These are phyloP conservation scores for Parambassis ranga DNA, from an alignment of 2,797 vertebrate species.

Conservation along the genomic window DNA sequence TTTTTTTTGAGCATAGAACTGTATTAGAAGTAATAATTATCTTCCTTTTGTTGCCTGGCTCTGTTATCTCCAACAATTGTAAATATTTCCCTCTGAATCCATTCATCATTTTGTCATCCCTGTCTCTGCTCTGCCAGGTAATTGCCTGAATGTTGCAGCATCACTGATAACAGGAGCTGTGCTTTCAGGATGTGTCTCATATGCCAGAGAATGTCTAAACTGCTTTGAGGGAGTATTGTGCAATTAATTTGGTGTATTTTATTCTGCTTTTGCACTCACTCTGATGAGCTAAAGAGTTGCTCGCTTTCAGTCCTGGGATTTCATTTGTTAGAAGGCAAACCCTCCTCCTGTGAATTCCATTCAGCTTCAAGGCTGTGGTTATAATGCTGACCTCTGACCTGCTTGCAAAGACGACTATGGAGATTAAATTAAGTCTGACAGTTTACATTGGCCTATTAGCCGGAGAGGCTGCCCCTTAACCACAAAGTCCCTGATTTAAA, in stretches of 20 bases:
- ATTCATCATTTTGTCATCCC: background rate
- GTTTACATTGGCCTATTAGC: slow-evolving; percentile 37
- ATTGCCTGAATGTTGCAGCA: slow-evolving; percentile 50
- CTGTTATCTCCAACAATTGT: slow-evolving; percentile 10
- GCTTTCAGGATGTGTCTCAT: slow-evolving; percentile 10
- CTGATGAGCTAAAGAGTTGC: background rate
- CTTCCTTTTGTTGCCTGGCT: slow-evolving; percentile 3
- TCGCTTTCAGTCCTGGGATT: background rate
- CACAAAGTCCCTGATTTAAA: slow-evolving; percentile 17
- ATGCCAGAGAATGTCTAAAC: slow-evolving; percentile 6
- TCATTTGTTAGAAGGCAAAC: background rate
- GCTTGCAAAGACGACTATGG: background rate
- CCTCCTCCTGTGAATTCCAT: background rate
- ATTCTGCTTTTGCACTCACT: background rate
- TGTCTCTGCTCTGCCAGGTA: slow-evolving; percentile 10
- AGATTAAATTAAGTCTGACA: slow-evolving; percentile 40
- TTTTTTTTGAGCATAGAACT: background rate
- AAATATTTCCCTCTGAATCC: slow-evolving; percentile 33
- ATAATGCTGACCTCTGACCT: slow-evolving; percentile 25
- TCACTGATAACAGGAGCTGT: slow-evolving; percentile 7
- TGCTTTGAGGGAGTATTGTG: background rate
- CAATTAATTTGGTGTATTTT: slow-evolving; percentile 4
- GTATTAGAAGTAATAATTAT: background rate
- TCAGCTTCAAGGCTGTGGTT: slow-evolving; percentile 10
- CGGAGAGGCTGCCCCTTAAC: slow-evolving; percentile 19